phyloP scores from a whole-genome alignment of 2,797 vertebrate genomes.

The Parauchenoglanis ngamensis region DNA sequence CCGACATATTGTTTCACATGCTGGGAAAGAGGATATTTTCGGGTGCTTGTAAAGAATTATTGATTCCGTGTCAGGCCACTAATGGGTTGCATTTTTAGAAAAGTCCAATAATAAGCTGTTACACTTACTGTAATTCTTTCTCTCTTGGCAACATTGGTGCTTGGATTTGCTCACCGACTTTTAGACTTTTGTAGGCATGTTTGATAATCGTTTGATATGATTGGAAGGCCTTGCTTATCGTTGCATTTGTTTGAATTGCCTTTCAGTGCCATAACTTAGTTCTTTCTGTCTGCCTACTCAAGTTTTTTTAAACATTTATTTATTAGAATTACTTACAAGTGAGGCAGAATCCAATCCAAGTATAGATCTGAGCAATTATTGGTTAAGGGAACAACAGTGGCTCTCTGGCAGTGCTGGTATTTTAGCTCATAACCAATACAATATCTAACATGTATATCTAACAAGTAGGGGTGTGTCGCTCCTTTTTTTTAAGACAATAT shows the following conservation, averaged over 20 bases:
- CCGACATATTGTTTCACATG: constrained; percentile 53
- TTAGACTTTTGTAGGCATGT: constrained; percentile 16
- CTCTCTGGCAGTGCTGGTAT: background rate
- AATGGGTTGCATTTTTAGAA: constrained; percentile 22
- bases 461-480: background rate
- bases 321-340: constrained; percentile 4
- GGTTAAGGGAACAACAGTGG: background rate
- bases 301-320: background rate
- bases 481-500: background rate
- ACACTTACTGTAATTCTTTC: constrained; percentile 10
- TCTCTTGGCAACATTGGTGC: background rate
- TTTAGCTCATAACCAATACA: background rate
- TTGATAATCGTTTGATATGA: constrained; percentile 15
- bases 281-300: background rate
- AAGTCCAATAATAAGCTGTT: constrained; percentile 31
- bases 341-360: background rate
- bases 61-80: constrained; percentile 43
- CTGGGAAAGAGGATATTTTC: constrained; percentile 53
- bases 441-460: no score
- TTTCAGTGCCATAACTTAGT: background rate
- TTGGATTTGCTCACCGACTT: constrained; percentile 12
- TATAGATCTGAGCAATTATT: background rate
- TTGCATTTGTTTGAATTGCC: constrained; percentile 8
- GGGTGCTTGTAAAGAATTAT: constrained; percentile 43
- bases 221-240: constrained; percentile 2